phyloP scores from a whole-genome alignment of 2,797 vertebrate species.

The Philypnodon macrostomus region DNA sequence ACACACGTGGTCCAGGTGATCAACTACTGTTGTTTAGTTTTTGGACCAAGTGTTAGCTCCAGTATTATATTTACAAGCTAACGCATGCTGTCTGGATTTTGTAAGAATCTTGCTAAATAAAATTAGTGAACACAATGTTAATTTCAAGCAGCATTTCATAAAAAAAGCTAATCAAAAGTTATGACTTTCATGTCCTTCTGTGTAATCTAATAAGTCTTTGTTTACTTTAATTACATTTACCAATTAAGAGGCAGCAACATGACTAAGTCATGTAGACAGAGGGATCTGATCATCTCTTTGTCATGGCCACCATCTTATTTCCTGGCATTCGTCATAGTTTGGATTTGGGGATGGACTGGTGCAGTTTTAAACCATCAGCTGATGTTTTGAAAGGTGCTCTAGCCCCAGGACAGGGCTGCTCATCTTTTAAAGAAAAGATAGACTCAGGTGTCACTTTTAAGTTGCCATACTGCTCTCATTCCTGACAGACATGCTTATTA shows the following conservation, averaged over 20 bases:
- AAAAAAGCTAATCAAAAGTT: slow-evolving; percentile 71
- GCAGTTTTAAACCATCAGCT: slow-evolving; percentile 43
- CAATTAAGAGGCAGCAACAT: slow-evolving; percentile 63
- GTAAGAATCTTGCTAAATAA: slow-evolving; percentile 69
- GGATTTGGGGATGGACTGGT: slow-evolving; percentile 29
- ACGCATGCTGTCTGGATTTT: slow-evolving; percentile 68
- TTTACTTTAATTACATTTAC: slow-evolving; percentile 79
- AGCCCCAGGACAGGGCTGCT: slow-evolving; percentile 44
- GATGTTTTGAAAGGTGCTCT: slow-evolving; percentile 34
- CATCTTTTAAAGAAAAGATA: slow-evolving; percentile 37
- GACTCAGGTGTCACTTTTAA: slow-evolving; percentile 48
- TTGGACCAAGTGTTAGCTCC: slow-evolving; percentile 51
- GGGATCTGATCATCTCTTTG: slow-evolving; percentile 70
- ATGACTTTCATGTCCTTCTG: slow-evolving; percentile 73
- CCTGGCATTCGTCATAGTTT: slow-evolving; percentile 72
- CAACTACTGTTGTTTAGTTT: not conserved
- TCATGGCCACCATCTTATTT: slow-evolving; percentile 71
- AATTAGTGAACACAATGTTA: slow-evolving; percentile 75
- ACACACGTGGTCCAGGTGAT: not conserved
- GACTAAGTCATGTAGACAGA: slow-evolving; percentile 69
- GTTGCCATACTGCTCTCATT: slow-evolving; percentile 5
- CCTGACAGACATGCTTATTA: slow-evolving; percentile 35
- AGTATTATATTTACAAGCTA: slow-evolving; percentile 60
- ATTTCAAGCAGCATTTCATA: slow-evolving; percentile 79
- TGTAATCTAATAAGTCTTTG: slow-evolving; percentile 78